Conservation (phyloP, 2,113 vertebrate genomes). For the Anolis carolinensis region DNA sequence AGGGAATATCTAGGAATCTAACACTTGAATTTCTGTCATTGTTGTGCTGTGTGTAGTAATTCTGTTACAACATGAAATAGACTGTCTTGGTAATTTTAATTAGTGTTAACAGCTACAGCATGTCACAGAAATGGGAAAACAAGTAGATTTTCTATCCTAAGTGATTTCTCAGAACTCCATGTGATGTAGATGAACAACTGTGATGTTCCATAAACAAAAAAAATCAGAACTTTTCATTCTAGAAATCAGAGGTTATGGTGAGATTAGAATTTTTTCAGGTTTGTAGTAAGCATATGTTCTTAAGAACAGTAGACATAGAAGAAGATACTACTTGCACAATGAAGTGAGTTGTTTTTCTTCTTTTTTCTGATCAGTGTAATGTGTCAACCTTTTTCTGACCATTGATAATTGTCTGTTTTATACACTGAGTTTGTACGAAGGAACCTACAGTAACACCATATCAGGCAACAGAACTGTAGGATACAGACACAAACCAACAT, state of each 20-base stretch:
- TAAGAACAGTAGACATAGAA: not conserved
- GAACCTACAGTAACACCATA: not conserved
- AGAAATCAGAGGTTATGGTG: not conserved
- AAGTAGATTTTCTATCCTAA: constrained; percentile 30
- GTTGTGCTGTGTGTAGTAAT: constrained; percentile 18
- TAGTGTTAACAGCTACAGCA: constrained; percentile 26
- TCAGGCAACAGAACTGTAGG: constrained; percentile 11
- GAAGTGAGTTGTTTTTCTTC: not conserved
- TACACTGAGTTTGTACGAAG: constrained; percentile 25
- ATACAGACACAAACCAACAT: not conserved
- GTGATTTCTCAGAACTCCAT: constrained; percentile 21
- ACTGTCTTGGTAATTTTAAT: constrained; percentile 26
- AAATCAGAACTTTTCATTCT: constrained; percentile 27
- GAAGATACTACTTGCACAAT: constrained; percentile 14
- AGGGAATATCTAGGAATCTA: not conserved
- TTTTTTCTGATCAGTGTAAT: constrained; percentile 21
- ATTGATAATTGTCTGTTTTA: not conserved
- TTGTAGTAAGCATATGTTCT: not conserved
- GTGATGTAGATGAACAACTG: not conserved
- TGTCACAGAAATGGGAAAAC: not conserved
- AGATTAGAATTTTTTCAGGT: not conserved
- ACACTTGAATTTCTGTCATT: not conserved
- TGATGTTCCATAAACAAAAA: not conserved
- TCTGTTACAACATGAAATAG: constrained; percentile 28
- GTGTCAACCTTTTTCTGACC: constrained; percentile 22